These are phyloP conservation scores for Ictidomys tridecemlineatus DNA, from an alignment of 2,113 vertebrate species.

Conservation along the genomic window DNA sequence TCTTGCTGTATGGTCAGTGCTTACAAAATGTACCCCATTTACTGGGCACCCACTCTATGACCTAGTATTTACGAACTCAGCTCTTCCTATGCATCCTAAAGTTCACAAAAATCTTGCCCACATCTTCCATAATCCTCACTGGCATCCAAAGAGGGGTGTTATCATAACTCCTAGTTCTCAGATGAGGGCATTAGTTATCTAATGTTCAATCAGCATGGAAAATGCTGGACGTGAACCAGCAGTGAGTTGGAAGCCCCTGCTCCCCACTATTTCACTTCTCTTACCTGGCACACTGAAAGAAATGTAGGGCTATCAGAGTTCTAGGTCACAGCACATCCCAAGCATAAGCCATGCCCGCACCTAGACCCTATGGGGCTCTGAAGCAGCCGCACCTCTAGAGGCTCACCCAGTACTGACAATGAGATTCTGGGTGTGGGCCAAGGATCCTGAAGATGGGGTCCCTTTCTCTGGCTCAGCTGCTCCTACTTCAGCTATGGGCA, in stretches of 20 bases:
- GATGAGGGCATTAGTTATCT: background rate
- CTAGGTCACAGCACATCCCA: slow-evolving; percentile 57
- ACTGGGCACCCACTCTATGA: background rate
- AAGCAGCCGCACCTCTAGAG: background rate
- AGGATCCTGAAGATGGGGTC: background rate
- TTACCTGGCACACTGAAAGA: background rate
- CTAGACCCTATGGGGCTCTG: background rate
- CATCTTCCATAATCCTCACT: background rate
- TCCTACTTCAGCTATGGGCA: background rate
- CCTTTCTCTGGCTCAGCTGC: slow-evolving; percentile 44
- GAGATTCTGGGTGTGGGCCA: background rate
- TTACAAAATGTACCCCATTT: background rate
- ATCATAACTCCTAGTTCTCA: background rate
- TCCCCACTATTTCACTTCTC: background rate
- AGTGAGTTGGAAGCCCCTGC: background rate
- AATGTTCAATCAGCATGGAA: background rate
- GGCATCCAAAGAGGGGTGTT: background rate
- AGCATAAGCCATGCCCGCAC: background rate
- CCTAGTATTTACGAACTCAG: background rate
- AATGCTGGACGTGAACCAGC: background rate
- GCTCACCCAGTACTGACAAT: background rate
- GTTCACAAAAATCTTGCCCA: background rate
- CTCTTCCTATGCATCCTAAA: background rate
- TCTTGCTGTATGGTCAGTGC: background rate
- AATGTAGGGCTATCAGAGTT: slow-evolving; percentile 69